Percentiles rank a stretch among this genome's conserved stretches.
phyloP scores from a whole-genome alignment of 2,888 invertebrate genomes.

The Pollenia labialis region DNA sequence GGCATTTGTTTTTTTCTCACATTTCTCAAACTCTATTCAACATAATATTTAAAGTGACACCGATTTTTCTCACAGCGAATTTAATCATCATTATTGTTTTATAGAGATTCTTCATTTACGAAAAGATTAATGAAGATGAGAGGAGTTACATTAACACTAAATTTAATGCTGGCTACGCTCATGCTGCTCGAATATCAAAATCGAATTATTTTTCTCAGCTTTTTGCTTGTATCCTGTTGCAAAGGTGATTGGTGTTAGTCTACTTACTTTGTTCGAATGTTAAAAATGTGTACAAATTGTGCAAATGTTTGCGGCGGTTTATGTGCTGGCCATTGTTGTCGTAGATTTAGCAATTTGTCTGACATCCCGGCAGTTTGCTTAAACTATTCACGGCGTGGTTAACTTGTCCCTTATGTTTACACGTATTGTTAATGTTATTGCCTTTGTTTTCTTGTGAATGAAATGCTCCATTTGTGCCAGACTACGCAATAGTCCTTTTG shows the following conservation, averaged over 20 bases:
- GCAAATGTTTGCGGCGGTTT: not conserved
- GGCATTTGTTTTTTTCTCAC: conserved; percentile 5
- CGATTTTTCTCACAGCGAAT: not conserved
- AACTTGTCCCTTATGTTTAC: conserved; percentile 21
- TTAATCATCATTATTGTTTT: no score
- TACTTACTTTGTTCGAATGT: no score
- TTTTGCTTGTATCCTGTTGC: no score
- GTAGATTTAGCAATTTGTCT: conserved; percentile 9
- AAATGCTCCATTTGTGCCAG: not conserved
- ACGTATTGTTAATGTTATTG: not conserved
- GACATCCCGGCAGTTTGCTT: conserved; percentile 12
- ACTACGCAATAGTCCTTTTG: not conserved
- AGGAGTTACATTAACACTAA: no score
- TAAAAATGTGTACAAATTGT: not conserved
- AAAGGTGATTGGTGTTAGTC: no score
- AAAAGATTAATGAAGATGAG: no score
- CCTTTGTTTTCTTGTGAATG: not conserved
- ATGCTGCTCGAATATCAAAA: no score
- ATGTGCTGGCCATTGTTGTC: not conserved
- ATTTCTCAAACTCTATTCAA: not conserved
- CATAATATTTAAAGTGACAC: conserved; percentile 35
- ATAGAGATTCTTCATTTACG: no score
- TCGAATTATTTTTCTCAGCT: no score
- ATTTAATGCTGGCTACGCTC: no score
- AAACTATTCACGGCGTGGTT: conserved; percentile 22